These are phyloP conservation scores for Spizaetus ornatus DNA, from an alignment of 2,113 vertebrate species.

Conservation along the genomic window DNA sequence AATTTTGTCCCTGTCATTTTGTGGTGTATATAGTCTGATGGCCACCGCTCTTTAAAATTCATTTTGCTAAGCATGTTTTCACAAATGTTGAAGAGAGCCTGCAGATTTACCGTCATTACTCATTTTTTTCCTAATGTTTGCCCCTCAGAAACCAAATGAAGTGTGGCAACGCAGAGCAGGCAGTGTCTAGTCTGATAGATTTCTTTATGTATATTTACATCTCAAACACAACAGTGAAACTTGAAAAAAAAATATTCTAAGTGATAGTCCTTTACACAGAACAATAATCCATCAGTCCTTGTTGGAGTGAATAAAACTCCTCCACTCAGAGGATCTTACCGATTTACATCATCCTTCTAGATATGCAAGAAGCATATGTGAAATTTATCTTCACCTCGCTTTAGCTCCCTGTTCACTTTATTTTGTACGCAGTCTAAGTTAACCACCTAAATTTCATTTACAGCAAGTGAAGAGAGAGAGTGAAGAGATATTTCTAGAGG, in stretches of 20 bases:
- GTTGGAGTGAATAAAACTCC: neutral
- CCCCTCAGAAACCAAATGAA: neutral
- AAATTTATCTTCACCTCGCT: neutral
- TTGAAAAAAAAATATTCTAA: neutral
- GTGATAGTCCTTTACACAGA: neutral
- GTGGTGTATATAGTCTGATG: neutral
- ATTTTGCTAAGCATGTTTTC: neutral
- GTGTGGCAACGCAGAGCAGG: neutral
- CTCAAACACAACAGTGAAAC: neutral
- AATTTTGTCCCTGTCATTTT: neutral
- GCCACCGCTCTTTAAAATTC: neutral
- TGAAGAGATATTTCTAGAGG: neutral
- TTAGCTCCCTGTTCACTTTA: neutral
- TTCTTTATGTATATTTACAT: neutral
- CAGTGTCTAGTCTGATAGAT: neutral
- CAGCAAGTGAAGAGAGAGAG: neutral
- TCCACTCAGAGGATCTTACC: neutral
- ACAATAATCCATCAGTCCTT: neutral
- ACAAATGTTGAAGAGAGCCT: neutral
- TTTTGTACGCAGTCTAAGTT: neutral
- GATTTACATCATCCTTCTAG: neutral
- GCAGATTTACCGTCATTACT: neutral
- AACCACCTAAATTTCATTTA: neutral
- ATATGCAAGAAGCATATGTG: neutral
- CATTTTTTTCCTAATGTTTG: neutral